These are phyloP conservation scores for Hycleus cichorii DNA, from an alignment of 1,140 invertebrate genomes.

Conservation along the genomic window DNA sequence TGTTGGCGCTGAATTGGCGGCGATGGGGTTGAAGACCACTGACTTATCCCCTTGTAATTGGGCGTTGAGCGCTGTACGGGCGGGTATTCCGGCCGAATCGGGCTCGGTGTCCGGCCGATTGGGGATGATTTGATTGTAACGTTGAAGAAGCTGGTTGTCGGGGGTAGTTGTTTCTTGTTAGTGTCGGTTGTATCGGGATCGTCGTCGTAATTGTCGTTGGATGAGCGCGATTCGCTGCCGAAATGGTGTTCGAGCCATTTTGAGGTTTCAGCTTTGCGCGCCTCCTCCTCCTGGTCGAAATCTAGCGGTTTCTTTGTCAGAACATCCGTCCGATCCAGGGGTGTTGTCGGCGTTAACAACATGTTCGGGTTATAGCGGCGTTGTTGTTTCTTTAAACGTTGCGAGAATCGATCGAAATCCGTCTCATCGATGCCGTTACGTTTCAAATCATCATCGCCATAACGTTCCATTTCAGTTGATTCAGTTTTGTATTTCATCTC, in stretches of 20 bases:
- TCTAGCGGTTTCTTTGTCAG: constrained; percentile 70
- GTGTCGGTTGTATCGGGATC: constrained; percentile 34
- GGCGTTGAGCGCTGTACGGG: constrained; percentile 7
- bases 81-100: background rate
- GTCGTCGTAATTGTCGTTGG: constrained; percentile 52
- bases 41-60: constrained; percentile 4
- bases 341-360: constrained; percentile 38
- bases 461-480: constrained; percentile 58
- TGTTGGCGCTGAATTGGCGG: constrained; percentile 24
- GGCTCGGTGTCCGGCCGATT: background rate
- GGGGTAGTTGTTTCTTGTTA: constrained; percentile 40
- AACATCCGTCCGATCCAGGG: constrained; percentile 66
- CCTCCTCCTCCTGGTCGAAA: constrained; percentile 81
- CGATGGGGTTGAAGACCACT: constrained; percentile 28
- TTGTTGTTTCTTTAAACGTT: background rate
- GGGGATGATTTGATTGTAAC: constrained; percentile 67
- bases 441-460: constrained; percentile 53
- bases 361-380: background rate
- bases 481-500: constrained; percentile 73
- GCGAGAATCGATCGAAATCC: constrained; percentile 67
- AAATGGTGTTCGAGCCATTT: constrained; percentile 87
- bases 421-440: constrained; percentile 52
- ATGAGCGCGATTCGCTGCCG: constrained; percentile 74
- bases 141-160: constrained; percentile 65
- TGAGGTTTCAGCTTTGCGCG: constrained; percentile 77